Evolutionary conservation across 2,888 invertebrate species (phyloP), one percentile per base, ranked within the genome.

Genomic region (Mesorhabditis sp.): DNA sequence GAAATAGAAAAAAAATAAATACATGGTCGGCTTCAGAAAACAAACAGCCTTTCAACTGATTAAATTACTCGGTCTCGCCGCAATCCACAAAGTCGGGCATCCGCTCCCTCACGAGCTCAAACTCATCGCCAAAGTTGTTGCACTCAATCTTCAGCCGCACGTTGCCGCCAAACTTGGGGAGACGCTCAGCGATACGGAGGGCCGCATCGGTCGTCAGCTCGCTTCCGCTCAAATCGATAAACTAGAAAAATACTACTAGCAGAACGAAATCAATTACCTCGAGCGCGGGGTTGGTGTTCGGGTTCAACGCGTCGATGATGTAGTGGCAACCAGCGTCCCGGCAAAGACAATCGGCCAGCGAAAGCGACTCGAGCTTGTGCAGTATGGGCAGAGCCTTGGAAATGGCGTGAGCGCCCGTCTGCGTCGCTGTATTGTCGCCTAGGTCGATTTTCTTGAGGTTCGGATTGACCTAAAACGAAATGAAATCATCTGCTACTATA

Each of bases 361-460:
- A 87, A 5, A 89, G 72, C 15, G 86, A 82, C 72, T 87, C 83
- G 4, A 95, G 86, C 80, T 87, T 43, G 4, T 44, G 58, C 10
- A 58, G 58, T 2, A 58, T 13, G 2, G 13, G 10, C 1, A 58
- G 10, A 13, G 58, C 58, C 76, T 89, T 88, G 0, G 93, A 92
- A 44, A 97, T 89, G 0, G 91, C 90, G 15, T 86, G 86, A 0
- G 93, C 92, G 0, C 96, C 97, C 77, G 90, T 90, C 0, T 83
- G 85, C 5, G 90, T 89, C 13, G 95, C 90, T 0, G 93, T 95
- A 87, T 98, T 98, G 86, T 98, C 97, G 86, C 95, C 95, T 0
- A 98, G 88, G 87, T 97, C 94, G 4, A 98, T 87, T 50, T 70
- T 58, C 6, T 70, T 43, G 4, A 98, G 88, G 62, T 90, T 89